phyloP scores from a whole-genome alignment of 2,113 vertebrate species.

The Verasper variegatus region DNA sequence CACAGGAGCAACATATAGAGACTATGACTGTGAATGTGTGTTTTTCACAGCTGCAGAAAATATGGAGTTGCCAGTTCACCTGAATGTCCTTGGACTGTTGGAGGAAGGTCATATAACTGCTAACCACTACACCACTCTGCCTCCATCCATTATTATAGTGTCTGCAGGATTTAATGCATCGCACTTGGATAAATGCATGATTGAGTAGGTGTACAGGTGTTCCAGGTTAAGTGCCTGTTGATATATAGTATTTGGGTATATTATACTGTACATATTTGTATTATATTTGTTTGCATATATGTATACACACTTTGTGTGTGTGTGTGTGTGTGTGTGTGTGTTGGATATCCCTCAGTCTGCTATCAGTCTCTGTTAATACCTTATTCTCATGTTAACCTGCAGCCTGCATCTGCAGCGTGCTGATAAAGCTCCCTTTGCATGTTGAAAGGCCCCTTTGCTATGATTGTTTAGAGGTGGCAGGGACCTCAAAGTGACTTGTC shows the following conservation, averaged over 20 bases:
- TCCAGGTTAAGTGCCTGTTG: not conserved
- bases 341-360: slow-evolving; percentile 21
- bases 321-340: not conserved
- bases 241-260: not conserved
- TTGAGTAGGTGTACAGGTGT: not conserved
- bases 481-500: slow-evolving; percentile 70
- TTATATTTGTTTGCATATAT: not conserved
- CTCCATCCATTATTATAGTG: no score
- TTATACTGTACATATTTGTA: not conserved
- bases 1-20: not conserved
- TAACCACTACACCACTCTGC: not conserved
- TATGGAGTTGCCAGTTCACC: not conserved
- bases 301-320: not conserved
- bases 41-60: not conserved
- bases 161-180: no score
- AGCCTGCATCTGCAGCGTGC: slow-evolving; percentile 49
- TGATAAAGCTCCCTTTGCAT: slow-evolving; percentile 62
- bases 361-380: slow-evolving; percentile 33
- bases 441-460: slow-evolving; percentile 44
- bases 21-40: no score
- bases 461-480: slow-evolving; percentile 58
- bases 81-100: not conserved
- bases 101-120: not conserved
- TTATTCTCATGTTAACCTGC: slow-evolving; percentile 59
- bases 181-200: not conserved